These are phyloP conservation scores for Microplitis mediator DNA, from an alignment of 1,140 invertebrate genomes.

Conservation along the genomic window DNA sequence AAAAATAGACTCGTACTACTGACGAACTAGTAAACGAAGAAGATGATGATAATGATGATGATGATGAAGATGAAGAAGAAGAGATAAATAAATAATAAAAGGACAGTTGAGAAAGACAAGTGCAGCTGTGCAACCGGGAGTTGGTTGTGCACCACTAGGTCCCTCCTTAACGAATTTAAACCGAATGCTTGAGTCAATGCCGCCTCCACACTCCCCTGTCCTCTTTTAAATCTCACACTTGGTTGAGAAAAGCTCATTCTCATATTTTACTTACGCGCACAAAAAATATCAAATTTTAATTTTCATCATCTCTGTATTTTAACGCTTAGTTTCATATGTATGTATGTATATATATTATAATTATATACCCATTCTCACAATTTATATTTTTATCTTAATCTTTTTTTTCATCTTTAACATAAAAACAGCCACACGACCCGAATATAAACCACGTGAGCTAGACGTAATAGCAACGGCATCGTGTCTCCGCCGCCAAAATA, in stretches of 20 bases:
- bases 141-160: constrained; percentile 43
- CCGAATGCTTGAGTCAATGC: constrained; percentile 21
- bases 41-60: not conserved
- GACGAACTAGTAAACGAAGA: not conserved
- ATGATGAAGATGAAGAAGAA: constrained; percentile 23
- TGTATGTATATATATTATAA: no score
- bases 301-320: no score
- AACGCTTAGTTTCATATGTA: not conserved
- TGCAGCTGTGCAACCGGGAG: constrained; percentile 39
- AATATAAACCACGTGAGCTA: constrained; percentile 51
- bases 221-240: not conserved
- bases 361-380: not conserved
- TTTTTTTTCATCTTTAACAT: constrained; percentile 12
- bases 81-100: constrained; percentile 21
- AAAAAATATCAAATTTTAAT: no score
- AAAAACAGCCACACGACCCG: constrained; percentile 35
- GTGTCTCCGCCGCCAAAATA: constrained; percentile 47
- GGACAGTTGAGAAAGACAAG: constrained; percentile 15
- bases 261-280: no score
- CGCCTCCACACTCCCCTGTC: constrained; percentile 17
- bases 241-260: no score
- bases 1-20: not conserved
- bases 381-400: constrained; percentile 11
- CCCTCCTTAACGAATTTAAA: constrained; percentile 32
- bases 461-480: not conserved